Evolutionary conservation across 2,113 vertebrate species (phyloP), one percentile per base, ranked within the genome.

Genomic region (Mustela nigripes): DNA sequence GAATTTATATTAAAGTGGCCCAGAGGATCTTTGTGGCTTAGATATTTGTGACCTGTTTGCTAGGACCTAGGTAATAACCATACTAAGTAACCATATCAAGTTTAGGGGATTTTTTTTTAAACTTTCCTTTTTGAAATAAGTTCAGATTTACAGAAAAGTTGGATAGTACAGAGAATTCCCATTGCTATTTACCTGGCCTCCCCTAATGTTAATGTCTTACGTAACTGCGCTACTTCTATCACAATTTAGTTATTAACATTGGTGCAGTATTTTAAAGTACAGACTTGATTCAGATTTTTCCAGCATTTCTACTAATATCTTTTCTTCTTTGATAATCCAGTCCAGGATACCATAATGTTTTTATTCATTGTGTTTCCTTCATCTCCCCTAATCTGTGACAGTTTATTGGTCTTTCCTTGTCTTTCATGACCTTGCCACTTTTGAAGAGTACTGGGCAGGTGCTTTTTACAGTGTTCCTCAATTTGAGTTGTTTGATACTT

Each of bases 61-160:
- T 73, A 63, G 74, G 45, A 15, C 73, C 62, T 95, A 60, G n/a
- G 42, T 78, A 69, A 84, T 78, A 78, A 84, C 73, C 83, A 69
- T 67, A 58, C n/a, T 69, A 63, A 85, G 36, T 79, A 93, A 81
- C 16, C 19, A 6, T 56, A 60, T 65, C 36, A 48, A 50, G 33
- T 67, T 33, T 67, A 67, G 63, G 31, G 63, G 14, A 79, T 90
- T 16, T 16, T 26, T 58, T 58, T 53, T 73, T 53, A 16, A 53
- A 53, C 50, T 53, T 53, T 92, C n/a, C 67, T 45, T 91, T 92
- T 97, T 94, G 56, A 93, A 90, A 45, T 96, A 76, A 63, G 48
- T 92, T 89, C 48, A 69, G 14, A 62, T 81, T 93, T 95, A 53
- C n/a, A 89, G 69, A 82, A 63, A 78, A 89, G 22, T 91, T 91